Evolutionary conservation across 2,113 vertebrate genomes (phyloP).

Genomic region (Phyllopteryx taeniolatus): DNA sequence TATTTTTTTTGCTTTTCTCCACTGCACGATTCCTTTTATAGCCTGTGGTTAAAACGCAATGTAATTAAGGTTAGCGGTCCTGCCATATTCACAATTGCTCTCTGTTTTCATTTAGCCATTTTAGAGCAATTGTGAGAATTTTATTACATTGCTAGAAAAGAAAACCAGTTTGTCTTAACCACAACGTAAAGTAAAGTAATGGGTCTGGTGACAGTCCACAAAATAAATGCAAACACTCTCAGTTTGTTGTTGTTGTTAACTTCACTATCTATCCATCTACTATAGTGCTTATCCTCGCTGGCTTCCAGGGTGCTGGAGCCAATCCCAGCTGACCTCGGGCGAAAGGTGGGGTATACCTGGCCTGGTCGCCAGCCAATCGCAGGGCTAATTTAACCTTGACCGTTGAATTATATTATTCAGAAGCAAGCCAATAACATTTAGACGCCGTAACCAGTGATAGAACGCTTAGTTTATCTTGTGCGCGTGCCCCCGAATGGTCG

Average conservation of each 20-base stretch:
- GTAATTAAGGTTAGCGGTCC: not conserved
- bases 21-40: not conserved
- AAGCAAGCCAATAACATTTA: not conserved
- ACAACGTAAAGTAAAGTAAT: no score
- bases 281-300: no score
- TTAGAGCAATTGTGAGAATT: not conserved
- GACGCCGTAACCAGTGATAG: not conserved
- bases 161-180: not conserved
- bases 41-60: not conserved
- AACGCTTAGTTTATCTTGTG: conserved; percentile 8
- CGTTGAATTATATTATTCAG: not conserved
- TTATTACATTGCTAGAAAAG: not conserved
- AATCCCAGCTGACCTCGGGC: no score
- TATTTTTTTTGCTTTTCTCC: not conserved
- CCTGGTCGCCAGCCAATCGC: not conserved
- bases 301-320: no score
- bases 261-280: no score
- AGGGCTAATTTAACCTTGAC: not conserved
- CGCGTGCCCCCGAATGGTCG: conserved; percentile 25
- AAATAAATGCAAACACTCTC: no score
- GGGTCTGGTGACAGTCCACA: no score
- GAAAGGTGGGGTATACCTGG: not conserved
- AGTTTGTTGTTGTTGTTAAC: no score
- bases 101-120: not conserved
- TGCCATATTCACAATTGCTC: not conserved